Conservation (phyloP, 2,888 invertebrate genomes). For the Pseudoips prasinana region DNA sequence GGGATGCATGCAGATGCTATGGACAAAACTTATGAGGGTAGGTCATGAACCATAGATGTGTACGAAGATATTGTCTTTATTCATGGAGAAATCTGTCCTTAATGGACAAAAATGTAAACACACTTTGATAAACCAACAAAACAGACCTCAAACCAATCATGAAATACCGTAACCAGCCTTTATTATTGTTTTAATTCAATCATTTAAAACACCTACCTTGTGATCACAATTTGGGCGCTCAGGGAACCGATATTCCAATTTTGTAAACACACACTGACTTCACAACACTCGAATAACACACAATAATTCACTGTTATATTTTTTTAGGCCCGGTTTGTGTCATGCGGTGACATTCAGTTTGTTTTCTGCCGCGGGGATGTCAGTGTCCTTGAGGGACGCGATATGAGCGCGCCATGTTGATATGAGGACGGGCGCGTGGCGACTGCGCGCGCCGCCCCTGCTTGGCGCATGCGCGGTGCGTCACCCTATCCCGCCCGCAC, state of each 20-base stretch:
- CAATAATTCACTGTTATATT: slow-evolving; percentile 35
- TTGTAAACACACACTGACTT: slow-evolving; percentile 49
- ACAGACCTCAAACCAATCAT: too few species aligned
- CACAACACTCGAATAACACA: slow-evolving; percentile 41
- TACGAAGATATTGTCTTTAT: too few species aligned
- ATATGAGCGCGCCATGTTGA: slow-evolving; percentile 61
- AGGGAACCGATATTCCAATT: slow-evolving; percentile 56
- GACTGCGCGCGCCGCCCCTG: slow-evolving; percentile 74
- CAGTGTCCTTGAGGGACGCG: slow-evolving; percentile 71
- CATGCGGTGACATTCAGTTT: slow-evolving; percentile 31
- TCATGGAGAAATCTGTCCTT: too few species aligned
- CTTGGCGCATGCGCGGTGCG: slow-evolving; percentile 65
- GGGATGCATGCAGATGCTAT: too few species aligned
- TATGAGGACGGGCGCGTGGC: slow-evolving; percentile 73
- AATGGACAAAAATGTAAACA: too few species aligned
- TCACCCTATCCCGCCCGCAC: slow-evolving; percentile 55
- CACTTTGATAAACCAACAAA: too few species aligned
- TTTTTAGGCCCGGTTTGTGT: slow-evolving; percentile 30
- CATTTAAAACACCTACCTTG: slow-evolving; percentile 70
- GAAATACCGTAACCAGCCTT: too few species aligned
- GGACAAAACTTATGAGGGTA: slow-evolving; percentile 26
- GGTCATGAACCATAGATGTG: slow-evolving; percentile 27
- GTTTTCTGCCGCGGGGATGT: slow-evolving; percentile 62
- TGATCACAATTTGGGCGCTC: slow-evolving; percentile 52
- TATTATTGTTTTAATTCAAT: slow-evolving; percentile 57